phyloP scores from a whole-genome alignment of 2,113 vertebrate genomes.

The Nicator chloris region DNA sequence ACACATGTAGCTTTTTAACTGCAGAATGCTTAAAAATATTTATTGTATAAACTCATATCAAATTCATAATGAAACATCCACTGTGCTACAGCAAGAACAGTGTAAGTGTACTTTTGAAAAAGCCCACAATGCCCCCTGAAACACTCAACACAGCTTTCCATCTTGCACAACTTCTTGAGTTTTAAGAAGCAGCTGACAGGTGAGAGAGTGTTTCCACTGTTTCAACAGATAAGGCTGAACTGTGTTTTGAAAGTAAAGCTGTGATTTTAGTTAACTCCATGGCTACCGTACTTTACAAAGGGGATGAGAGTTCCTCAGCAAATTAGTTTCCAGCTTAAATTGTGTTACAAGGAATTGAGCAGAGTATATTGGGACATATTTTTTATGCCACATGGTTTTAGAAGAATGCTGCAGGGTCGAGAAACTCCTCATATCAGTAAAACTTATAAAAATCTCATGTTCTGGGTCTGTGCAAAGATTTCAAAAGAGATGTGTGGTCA shows the following conservation, averaged over 20 bases:
- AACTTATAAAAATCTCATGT: background rate
- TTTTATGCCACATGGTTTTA: background rate
- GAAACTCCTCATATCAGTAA: background rate
- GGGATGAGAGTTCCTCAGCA: background rate
- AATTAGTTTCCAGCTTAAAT: background rate
- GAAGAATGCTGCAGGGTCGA: background rate
- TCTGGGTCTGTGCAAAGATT: background rate
- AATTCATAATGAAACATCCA: background rate
- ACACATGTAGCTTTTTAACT: background rate
- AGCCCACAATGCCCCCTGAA: no score
- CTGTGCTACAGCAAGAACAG: background rate
- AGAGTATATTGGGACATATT: background rate
- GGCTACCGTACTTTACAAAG: background rate
- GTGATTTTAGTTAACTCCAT: background rate
- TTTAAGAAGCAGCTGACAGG: background rate
- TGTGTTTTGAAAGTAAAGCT: background rate
- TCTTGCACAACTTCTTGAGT: background rate
- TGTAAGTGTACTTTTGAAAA: background rate
- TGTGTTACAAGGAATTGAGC: background rate
- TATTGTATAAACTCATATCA: background rate
- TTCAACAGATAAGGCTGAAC: background rate
- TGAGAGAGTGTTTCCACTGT: background rate
- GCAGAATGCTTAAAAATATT: background rate
- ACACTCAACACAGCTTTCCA: background rate
- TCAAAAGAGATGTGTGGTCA: fast-evolving